Conservation (phyloP, 2,888 invertebrate genomes). For the Prosapia bicincta region DNA sequence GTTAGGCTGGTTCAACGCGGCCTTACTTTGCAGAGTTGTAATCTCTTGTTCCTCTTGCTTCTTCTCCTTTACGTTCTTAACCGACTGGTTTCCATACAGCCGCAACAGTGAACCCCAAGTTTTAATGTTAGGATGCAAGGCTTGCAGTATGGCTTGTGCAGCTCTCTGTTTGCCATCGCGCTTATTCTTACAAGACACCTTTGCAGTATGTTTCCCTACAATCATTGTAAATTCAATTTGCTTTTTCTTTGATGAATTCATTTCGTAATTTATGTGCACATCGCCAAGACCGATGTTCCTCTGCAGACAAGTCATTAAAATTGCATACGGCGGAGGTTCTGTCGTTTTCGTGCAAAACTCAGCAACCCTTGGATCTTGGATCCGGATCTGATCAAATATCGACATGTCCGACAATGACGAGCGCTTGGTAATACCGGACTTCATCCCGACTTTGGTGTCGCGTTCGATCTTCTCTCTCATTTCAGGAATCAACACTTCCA, state of each 20-base stretch:
- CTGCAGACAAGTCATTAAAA: constrained; percentile 86
- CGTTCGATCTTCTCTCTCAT: constrained; percentile 77
- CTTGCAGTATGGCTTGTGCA: constrained; percentile 89
- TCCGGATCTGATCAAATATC: constrained; percentile 90
- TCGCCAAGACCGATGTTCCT: constrained; percentile 91
- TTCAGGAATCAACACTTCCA: constrained; percentile 90
- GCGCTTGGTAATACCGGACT: constrained; percentile 45
- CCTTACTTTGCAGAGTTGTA: constrained; percentile 83
- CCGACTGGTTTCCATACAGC: constrained; percentile 87
- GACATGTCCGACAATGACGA: constrained; percentile 45
- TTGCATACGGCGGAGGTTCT: constrained; percentile 92
- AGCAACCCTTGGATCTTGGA: constrained; percentile 90
- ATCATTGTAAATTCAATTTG: constrained; percentile 93
- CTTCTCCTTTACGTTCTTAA: constrained; percentile 88
- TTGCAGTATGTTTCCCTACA: constrained; percentile 87
- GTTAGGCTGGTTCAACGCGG: constrained; percentile 87
- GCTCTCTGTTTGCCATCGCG: constrained; percentile 95
- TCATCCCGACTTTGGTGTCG: constrained; percentile 52
- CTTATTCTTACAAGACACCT: constrained; percentile 93
- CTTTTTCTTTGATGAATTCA: constrained; percentile 83
- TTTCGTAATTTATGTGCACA: constrained; percentile 80
- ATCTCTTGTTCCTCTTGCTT: constrained; percentile 91
- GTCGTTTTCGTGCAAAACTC: constrained; percentile 96
- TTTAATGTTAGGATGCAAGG: constrained; percentile 89
- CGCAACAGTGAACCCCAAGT: constrained; percentile 94